Evolutionary conservation across 2,797 vertebrate species (phyloP), one percentile per base, ranked within the genome.

Genomic region (Eupleurogrammus muticus): DNA sequence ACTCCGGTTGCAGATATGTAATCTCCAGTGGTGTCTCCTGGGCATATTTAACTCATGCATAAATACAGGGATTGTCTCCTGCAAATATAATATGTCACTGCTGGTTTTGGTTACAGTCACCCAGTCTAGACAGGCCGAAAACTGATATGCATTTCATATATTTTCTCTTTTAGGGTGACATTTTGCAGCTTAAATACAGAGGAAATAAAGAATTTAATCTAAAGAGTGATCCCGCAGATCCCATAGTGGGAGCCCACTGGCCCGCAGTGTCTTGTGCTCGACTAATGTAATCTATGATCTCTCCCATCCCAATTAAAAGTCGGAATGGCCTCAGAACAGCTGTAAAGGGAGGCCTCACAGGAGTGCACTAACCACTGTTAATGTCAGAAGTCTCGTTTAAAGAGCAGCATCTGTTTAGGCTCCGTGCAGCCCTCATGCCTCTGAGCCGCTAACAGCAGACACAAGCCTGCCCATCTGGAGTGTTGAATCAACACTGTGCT

Each of bases 251-350:
- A 75, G 68, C 47, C 57, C 59, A 76, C 20, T 75, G 81, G 80
- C 73, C 82, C 63, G 13, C 75, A 82, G 88, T 88, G 88, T 82
- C 88, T 90, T 75, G 75, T 81, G 83, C 81, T 87, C 52, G 24
- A 67, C 88, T 94, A 93, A 93, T 92, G 90, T 90, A 92, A 92
- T 92, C 91, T 91, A 93, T 94, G 92, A 95, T 95, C 89, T 89
- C 88, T 87, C 82, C 80, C 85, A 83, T 92, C 82, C 87, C 90
- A 94, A 93, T 94, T 94, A 94, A 92, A 91, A 87, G 87, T 84
- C 65, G 60, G 91, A 93, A 90, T 79, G 81, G 87, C 89, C 89
- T 89, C 90, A 78, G 86, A 94, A 91, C 93, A 95, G 92, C 92
- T 94, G 93, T 93, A 94, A 90, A 93, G 85, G 78, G 91, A 92